Conservation (phyloP, 2,797 vertebrate species). For the Nannoperca obscura region DNA sequence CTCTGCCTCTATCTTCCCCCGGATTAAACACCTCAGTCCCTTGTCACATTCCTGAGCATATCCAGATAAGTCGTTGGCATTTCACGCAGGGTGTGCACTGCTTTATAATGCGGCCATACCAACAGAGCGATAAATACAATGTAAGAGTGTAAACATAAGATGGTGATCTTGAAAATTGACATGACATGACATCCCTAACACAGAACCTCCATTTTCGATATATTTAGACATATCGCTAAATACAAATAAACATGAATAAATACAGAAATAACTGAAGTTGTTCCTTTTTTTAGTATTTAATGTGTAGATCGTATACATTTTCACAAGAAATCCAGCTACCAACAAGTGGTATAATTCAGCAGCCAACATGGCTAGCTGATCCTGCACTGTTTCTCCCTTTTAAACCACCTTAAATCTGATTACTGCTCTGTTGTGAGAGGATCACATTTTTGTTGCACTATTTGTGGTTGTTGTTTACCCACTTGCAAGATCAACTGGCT, state of each 20-base stretch:
- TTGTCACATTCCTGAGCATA: constrained; percentile 76
- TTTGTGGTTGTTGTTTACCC: constrained; percentile 1
- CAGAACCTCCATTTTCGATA: neutral
- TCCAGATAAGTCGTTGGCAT: constrained; percentile 74
- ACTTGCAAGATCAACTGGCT: neutral
- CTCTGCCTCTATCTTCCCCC: constrained; percentile 46
- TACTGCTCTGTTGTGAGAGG: neutral
- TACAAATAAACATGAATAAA: neutral
- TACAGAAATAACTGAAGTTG: neutral
- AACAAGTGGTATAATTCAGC: constrained; percentile 1
- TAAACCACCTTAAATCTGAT: constrained; percentile 1
- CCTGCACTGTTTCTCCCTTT: neutral
- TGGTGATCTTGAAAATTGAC: neutral
- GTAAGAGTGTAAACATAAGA: neutral
- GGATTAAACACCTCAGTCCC: constrained; percentile 62
- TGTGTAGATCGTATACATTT: neutral
- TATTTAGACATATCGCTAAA: neutral
- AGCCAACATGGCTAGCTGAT: neutral
- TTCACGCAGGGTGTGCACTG: constrained; percentile 51
- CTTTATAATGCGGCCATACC: constrained; percentile 32
- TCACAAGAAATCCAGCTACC: neutral
- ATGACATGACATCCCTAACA: neutral
- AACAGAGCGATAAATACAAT: neutral
- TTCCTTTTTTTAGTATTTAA: neutral
- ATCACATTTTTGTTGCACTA: neutral